A percentile compares a stretch with the other conserved stretches of the same genome.
Evolutionary conservation across 2,888 invertebrate species (phyloP).

Genomic region (Eilema griseolum): DNA sequence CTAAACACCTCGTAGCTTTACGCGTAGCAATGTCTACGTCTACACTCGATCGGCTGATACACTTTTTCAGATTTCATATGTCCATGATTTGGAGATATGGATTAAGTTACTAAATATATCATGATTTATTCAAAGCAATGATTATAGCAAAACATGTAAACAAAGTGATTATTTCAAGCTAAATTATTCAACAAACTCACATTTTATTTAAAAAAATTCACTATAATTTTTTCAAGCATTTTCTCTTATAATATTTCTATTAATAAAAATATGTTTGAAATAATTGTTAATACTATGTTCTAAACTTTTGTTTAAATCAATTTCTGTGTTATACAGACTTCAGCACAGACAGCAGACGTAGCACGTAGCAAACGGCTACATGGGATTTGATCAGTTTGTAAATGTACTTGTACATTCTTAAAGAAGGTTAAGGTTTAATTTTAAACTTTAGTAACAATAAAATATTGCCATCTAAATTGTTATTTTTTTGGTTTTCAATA

Average conservation of each 20-base stretch:
- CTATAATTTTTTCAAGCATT: neutral
- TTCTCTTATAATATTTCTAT: neutral
- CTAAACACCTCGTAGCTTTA: conserved; percentile 37
- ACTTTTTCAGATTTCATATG: neutral
- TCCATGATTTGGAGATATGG: neutral
- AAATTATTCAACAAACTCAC: neutral
- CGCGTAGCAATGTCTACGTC: conserved; percentile 40
- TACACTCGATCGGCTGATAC: neutral
- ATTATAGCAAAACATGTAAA: neutral
- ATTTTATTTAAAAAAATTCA: neutral
- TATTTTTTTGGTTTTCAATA: neutral
- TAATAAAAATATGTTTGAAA: neutral
- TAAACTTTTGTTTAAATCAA: neutral
- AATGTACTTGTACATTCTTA: conserved; percentile 10
- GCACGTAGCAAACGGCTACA: conserved; percentile 59
- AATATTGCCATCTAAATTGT: conserved; percentile 3
- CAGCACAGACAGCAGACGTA: too few relatives aligned
- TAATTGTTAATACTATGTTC: neutral
- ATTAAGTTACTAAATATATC: neutral
- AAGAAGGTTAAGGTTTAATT: conserved; percentile 34
- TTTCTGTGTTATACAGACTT: neutral
- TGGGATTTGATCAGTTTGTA: conserved; percentile 11
- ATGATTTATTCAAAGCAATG: neutral
- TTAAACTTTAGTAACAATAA: conserved; percentile 24
- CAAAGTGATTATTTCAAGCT: neutral